Evolutionary conservation across 2,113 vertebrate genomes (phyloP).

Genomic region (Collichthys lucidus): DNA sequence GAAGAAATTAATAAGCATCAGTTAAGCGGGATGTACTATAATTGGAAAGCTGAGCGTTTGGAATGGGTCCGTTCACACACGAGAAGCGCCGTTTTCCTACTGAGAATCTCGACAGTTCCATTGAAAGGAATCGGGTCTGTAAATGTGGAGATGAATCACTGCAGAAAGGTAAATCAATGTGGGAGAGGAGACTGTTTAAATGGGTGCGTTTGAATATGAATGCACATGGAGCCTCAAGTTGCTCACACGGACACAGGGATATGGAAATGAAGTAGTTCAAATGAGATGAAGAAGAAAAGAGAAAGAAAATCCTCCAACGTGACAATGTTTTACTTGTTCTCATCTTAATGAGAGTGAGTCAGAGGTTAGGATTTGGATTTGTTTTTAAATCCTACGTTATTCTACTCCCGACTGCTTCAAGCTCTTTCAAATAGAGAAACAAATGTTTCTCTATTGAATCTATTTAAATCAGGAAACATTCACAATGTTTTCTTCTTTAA

Average conservation of each 20-base stretch:
- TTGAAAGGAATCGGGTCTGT: constrained; percentile 43
- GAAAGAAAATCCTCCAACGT: constrained; percentile 8
- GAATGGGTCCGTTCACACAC: constrained; percentile 70
- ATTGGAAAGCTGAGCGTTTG: constrained; percentile 76
- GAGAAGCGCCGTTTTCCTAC: constrained; percentile 45
- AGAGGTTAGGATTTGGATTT: not conserved
- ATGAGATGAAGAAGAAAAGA: not conserved
- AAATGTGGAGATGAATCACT: constrained; percentile 32
- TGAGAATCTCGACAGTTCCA: constrained; percentile 44
- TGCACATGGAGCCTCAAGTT: constrained; percentile 1
- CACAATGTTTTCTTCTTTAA: not conserved
- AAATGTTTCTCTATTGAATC: not conserved
- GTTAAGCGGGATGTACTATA: constrained; percentile 81
- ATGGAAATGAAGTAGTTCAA: constrained; percentile 32
- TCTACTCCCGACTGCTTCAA: not conserved
- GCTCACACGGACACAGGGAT: not conserved
- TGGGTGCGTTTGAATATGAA: constrained; percentile 39
- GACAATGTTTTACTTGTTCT: constrained; percentile 1
- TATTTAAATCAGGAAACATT: not conserved
- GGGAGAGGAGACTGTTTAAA: constrained; percentile 39
- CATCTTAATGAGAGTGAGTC: constrained; percentile 9
- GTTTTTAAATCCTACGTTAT: not conserved
- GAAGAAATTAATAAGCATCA: constrained; percentile 84
- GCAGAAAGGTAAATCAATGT: constrained; percentile 5
- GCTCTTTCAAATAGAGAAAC: not conserved